Percentiles rank a stretch among this genome's conserved stretches.
These are phyloP conservation scores for Protosalanx chinensis DNA, from an alignment of 2,797 vertebrate genomes.

Conservation along the genomic window DNA sequence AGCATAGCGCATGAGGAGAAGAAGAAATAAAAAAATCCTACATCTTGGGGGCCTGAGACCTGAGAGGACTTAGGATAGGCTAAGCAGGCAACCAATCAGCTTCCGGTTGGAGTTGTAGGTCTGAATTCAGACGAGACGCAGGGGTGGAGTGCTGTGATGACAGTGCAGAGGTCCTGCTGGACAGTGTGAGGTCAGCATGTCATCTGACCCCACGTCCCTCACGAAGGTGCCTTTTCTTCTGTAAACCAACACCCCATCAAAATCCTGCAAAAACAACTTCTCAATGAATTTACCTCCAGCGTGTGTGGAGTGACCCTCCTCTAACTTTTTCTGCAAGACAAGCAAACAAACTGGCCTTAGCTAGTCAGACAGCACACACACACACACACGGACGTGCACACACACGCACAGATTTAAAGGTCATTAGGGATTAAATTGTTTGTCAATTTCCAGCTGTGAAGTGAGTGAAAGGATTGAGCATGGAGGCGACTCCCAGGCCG, in stretches of 20 bases:
- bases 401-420: slow-evolving; percentile 59
- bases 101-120: slow-evolving; percentile 56
- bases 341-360: background rate
- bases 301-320: background rate
- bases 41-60: slow-evolving; percentile 64
- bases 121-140: slow-evolving; percentile 38
- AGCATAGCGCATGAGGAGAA: slow-evolving; percentile 54
- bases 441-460: slow-evolving; percentile 59
- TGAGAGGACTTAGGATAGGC: slow-evolving; percentile 28
- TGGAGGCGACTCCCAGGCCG: slow-evolving; percentile 26
- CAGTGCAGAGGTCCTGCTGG: slow-evolving; percentile 57
- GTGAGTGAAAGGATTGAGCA: slow-evolving; percentile 45
- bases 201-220: slow-evolving; percentile 35
- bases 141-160: slow-evolving; percentile 58
- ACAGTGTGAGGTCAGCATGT: slow-evolving; percentile 50
- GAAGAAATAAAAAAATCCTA: slow-evolving; percentile 70
- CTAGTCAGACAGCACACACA: slow-evolving; percentile 12
- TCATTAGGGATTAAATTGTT: slow-evolving; percentile 69
- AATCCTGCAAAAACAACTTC: slow-evolving; percentile 8
- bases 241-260: slow-evolving; percentile 20
- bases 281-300: background rate
- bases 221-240: slow-evolving; percentile 39
- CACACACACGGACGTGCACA: slow-evolving; percentile 18
- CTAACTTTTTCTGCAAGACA: slow-evolving; percentile 7
- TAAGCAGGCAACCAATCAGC: slow-evolving; percentile 55